phyloP scores from a whole-genome alignment of 2,797 vertebrate genomes.

The Gobio occitaniae region DNA sequence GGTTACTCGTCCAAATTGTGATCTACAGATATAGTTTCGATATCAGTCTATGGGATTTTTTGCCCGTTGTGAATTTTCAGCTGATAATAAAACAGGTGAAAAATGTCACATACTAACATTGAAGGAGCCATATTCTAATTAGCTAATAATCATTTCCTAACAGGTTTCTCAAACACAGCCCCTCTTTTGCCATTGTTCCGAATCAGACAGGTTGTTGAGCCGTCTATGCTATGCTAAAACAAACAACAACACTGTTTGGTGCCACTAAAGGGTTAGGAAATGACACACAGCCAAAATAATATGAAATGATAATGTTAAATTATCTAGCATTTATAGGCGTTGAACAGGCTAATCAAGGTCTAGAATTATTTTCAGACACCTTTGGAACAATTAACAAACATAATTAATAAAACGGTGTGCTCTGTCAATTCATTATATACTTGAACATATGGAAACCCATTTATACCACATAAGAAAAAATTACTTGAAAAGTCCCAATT shows the following conservation, averaged over 20 bases:
- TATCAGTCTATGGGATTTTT: background rate
- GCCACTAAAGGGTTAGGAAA: background rate
- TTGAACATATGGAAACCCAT: background rate
- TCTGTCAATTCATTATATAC: background rate
- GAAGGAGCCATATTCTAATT: background rate
- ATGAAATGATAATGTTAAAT: background rate
- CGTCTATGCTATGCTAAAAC: background rate
- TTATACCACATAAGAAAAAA: background rate
- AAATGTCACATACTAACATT: background rate
- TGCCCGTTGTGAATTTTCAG: background rate
- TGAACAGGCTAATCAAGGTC: background rate
- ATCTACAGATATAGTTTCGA: background rate
- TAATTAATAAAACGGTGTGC: background rate
- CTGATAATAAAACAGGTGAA: background rate
- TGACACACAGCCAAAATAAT: too few species aligned
- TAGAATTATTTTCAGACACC: background rate
- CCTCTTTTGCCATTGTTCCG: too few species aligned
- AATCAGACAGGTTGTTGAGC: background rate
- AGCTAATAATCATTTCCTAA: background rate
- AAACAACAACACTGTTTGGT: background rate
- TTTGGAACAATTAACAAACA: background rate
- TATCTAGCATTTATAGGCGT: background rate
- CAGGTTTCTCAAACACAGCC: background rate
- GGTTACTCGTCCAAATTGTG: background rate
- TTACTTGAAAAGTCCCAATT: background rate